Conservation (phyloP, 1,140 invertebrate genomes). For the Drosophila tropicalis region DNA sequence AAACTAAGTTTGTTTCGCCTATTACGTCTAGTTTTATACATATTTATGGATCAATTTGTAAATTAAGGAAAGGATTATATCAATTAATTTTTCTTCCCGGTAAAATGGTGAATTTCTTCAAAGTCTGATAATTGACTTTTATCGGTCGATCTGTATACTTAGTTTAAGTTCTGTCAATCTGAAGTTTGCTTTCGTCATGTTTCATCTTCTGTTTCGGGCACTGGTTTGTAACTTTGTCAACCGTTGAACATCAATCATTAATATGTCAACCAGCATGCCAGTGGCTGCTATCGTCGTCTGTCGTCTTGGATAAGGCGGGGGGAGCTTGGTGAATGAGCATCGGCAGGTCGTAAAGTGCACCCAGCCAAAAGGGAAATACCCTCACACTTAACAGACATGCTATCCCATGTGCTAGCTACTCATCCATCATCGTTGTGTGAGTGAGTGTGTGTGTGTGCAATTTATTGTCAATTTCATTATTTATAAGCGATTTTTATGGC, state of each 20-base stretch:
- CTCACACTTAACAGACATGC: slow-evolving; percentile 8
- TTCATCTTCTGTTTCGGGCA: slow-evolving; percentile 1
- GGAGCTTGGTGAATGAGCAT: slow-evolving; percentile 40
- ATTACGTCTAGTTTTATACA: no score
- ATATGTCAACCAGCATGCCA: slow-evolving; percentile 33
- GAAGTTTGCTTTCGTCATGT: not conserved
- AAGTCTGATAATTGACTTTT: not conserved
- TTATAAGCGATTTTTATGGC: slow-evolving; percentile 64
- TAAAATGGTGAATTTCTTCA: not conserved
- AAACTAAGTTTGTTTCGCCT: no score
- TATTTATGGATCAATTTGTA: no score
- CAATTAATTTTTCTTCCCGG: no score
- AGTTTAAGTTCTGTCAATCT: not conserved
- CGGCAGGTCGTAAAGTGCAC: slow-evolving; percentile 66
- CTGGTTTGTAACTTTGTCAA: slow-evolving; percentile 19
- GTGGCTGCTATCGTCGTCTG: not conserved
- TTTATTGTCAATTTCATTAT: slow-evolving; percentile 74
- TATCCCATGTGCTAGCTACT: slow-evolving; percentile 18
- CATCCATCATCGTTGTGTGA: not conserved
- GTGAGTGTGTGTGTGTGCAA: slow-evolving; percentile 34
- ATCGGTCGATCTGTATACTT: not conserved
- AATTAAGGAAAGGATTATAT: no score
- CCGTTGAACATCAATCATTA: slow-evolving; percentile 51
- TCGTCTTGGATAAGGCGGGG: slow-evolving; percentile 10
- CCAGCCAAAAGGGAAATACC: slow-evolving; percentile 37